phyloP scores from a whole-genome alignment of 2,113 vertebrate species.

The Thryonomys swinderianus region DNA sequence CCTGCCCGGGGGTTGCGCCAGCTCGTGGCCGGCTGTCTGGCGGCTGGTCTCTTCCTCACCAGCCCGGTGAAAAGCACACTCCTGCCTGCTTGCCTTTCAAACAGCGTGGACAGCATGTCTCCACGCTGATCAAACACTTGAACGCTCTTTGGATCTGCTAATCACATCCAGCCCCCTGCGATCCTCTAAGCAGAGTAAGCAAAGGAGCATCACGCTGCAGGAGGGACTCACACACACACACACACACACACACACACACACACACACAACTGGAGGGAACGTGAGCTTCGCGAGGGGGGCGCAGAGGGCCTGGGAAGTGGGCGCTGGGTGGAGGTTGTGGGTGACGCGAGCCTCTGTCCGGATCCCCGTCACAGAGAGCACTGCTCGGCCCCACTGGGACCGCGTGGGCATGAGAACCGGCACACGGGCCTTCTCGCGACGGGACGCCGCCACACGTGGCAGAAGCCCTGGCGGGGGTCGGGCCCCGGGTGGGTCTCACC shows the following conservation, averaged over 20 bases:
- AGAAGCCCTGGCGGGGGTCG: not conserved
- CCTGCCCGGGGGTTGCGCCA: not conserved
- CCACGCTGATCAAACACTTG: not conserved
- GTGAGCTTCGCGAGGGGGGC: not conserved
- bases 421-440: not conserved
- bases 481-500: not conserved
- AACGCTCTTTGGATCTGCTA: not conserved
- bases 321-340: not conserved
- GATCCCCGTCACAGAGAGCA: no score
- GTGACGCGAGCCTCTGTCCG: not conserved
- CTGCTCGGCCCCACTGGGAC: not conserved
- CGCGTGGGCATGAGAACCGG: not conserved
- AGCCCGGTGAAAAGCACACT: not conserved
- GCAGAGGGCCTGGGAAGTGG: accelerated
- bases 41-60: not conserved
- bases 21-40: not conserved
- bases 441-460: accelerated
- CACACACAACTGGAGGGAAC: not conserved
- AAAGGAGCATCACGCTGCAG: not conserved
- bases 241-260: not conserved
- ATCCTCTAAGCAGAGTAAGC: not conserved
- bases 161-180: not conserved
- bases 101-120: not conserved
- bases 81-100: not conserved
- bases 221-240: not conserved